These are phyloP conservation scores for Lucifuga dentata DNA, from an alignment of 2,113 vertebrate species.

Conservation along the genomic window DNA sequence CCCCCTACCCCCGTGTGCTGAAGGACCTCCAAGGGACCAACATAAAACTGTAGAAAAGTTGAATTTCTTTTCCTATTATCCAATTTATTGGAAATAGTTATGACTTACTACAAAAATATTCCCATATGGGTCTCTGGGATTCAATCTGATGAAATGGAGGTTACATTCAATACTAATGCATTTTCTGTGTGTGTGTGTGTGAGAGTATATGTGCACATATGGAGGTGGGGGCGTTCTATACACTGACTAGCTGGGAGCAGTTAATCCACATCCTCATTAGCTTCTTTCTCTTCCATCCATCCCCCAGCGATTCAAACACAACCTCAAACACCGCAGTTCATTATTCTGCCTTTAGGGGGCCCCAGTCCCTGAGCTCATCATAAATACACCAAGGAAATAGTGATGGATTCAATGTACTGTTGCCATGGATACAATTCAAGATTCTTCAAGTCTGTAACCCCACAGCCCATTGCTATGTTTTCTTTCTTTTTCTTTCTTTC, in stretches of 20 bases:
- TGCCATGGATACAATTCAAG: constrained; percentile 69
- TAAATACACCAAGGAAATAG: constrained; percentile 36
- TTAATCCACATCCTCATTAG: constrained; percentile 49
- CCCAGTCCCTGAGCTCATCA: constrained; percentile 38
- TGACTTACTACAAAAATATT: not conserved
- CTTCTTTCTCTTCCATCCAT: constrained; percentile 25
- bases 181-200: constrained; percentile 1
- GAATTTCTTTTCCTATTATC: too few relatives aligned
- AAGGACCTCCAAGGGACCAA: too few relatives aligned
- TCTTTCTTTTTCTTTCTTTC: constrained; percentile 19
- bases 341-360: constrained; percentile 39
- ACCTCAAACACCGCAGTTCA: constrained; percentile 29
- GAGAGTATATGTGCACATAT: too few relatives aligned
- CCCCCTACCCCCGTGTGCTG: too few relatives aligned
- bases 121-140: not conserved
- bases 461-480: not conserved
- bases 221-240: too few relatives aligned
- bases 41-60: too few relatives aligned
- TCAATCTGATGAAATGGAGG: not conserved
- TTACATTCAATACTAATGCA: not conserved
- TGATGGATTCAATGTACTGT: constrained; percentile 53
- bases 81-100: too few relatives aligned
- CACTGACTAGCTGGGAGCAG: constrained; percentile 1
- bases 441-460: constrained; percentile 39
- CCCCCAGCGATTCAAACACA: constrained; percentile 41